These are phyloP conservation scores for Rousettus leschenaultii DNA, from an alignment of 2,113 vertebrate genomes.

Conservation along the genomic window DNA sequence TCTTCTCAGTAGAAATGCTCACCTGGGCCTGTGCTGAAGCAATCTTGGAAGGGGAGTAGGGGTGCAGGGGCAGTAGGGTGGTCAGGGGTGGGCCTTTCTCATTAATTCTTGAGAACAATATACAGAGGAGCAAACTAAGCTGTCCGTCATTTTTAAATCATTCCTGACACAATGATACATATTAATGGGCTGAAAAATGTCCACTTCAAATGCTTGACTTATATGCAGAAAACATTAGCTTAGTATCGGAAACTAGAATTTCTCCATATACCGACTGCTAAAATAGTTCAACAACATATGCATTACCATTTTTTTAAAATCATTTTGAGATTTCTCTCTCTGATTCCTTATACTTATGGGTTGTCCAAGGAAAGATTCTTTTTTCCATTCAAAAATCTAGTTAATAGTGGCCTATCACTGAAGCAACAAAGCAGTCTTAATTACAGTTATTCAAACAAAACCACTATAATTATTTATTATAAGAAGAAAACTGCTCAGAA, in stretches of 20 bases:
- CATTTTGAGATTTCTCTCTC: neutral
- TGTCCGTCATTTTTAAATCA: neutral
- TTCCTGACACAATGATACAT: neutral
- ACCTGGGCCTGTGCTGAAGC: neutral
- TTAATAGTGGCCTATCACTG: neutral
- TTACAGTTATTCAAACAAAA: neutral
- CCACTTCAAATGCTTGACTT: neutral
- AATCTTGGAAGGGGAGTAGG: neutral
- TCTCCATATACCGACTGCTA: neutral
- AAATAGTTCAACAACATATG: neutral
- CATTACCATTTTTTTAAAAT: neutral
- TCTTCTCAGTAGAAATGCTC: neutral
- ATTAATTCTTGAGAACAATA: neutral
- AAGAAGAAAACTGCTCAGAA: conserved; percentile 38
- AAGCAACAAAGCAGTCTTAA: conserved; percentile 49
- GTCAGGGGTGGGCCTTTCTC: neutral
- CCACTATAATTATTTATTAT: neutral
- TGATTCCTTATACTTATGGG: neutral
- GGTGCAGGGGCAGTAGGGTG: fast-evolving
- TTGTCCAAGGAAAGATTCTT: neutral
- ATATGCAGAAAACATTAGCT: neutral
- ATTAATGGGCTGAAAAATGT: neutral
- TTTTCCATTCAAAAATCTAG: neutral
- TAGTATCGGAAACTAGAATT: neutral
- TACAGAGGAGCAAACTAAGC: neutral